Base-by-base conservation (phyloP, 2,888 invertebrate genomes). In the Phengaris alcon region DNA sequence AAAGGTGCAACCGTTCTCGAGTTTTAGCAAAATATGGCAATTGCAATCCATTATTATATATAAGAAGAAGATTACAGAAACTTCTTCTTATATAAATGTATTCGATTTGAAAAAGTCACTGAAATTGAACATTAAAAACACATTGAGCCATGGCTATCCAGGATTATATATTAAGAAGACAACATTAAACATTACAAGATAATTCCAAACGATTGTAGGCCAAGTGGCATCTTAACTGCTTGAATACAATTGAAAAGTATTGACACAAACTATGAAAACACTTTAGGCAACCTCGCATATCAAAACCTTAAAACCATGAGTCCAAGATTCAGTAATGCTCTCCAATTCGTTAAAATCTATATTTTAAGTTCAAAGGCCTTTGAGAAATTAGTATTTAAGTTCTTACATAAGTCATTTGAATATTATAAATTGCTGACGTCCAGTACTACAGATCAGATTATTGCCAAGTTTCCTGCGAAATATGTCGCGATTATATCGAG, bases 401-500 rank as follows among this genome's bases (percentile, higher is more conserved):
- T 35, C 10, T 22, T 64, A 35, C 10, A 5, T 64, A 22, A 64
- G 15, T 64, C 35, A 64, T 64, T 64, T 2, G 22, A 64, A 64
- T 4, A 64, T 64, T 64, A 64, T 22, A 35, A 64, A 64, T 10
- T 64, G 22, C 59, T 64, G 15, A 64, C 15, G 59, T 22, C 22
- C 22, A 22, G 0, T 22, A 35, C 15, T 64, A 59, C 12, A 44
- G 64, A 64, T 64, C 35, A 22, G 59, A 44, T 64, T 64, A 44
- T 35, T 35, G 64, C 64, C 35, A 64, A 64, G 13, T 64, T 64
- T 64, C 64, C 35, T 44, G 64, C 44, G 35, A 13, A 64, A 64
- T 64, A 12, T 64, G 64, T 64, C 35, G 64, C 35, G 64, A 64
- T 64, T 64, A 13, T 13, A 64, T 64, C 64, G 64, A 64, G 12